Base-by-base conservation (phyloP, 2,113 vertebrate genomes). In the Sapajus apella region DNA sequence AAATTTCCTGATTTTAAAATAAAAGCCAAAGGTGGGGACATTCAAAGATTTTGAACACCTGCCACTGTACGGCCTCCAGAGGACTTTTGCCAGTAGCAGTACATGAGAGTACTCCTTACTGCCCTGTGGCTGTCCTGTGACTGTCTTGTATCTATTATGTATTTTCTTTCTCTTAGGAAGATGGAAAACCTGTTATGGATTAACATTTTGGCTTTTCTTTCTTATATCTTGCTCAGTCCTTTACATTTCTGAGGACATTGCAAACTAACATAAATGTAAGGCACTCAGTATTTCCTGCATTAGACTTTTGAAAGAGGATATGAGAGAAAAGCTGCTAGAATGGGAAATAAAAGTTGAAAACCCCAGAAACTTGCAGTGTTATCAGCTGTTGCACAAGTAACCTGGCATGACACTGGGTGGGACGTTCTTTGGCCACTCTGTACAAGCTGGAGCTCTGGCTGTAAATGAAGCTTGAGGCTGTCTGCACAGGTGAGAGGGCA, bases 351-450 rank as follows among this genome's bases (percentile, higher is more conserved):
- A 20, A 56, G 40, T 20, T 43, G 80, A 35, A 13, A 45, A 23
- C 27, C 47, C 37, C 23, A 21, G 25, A 55, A 18, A 14, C 79
- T 77, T n/a, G 52, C 10, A 25, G 35, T 0, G 1, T 64, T 64
- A 64, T 30, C 6, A 23, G 70, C 14, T 37, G 17, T 58, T 32
- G 35, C 20, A 35, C 3, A 2, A 8, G 25, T 50, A 3, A 43
- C 18, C 35, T 23, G 35, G 25, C 5, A 1, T 16, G 40, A 40
- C 0, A 0, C 17, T 9, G 21, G 30, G 16, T 0, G 4, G 21
- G 20, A 9, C 2, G 0, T 35, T 43, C 2, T 27, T 12, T 35
- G 47, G 30, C 56, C 0, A 0, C 30, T 50, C 3, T 30, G 55
- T 52, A 2, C 35, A 30, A n/a, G 70, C n/a, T 4, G 23, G 37